Base-by-base conservation (phyloP, 2,888 invertebrate genomes). In the Busseola fusca region DNA sequence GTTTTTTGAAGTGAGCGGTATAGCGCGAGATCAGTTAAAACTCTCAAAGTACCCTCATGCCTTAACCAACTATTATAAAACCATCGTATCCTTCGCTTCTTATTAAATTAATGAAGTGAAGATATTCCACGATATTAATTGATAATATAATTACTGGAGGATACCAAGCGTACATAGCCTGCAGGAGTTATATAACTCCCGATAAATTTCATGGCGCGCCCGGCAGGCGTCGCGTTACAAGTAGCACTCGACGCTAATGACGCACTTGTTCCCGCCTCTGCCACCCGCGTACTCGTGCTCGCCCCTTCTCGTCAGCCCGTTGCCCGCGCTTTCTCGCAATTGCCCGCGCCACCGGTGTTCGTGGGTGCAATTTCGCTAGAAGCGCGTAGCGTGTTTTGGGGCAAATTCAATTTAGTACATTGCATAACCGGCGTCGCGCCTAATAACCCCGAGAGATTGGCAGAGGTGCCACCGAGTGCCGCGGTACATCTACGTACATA, bases 161-260 rank as follows among this genome's bases (percentile, higher is more conserved):
- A 70, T 77, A 80, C 78, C 70, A 76, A 75, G 78, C 78, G 74
- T 64, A 78, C 73, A 74, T 80, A 84, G 66, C 69, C 64, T 67
- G 72, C 72, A 75, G 69, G 74, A 69, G 74, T 78, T 82, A 81
- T 82, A 84, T 78, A 84, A 78, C 80, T 80, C 72, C 82, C 78
- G 82, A 85, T 85, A 85, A 83, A 85, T 85, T 84, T 85, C 85
- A 82, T 79, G 84, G 83, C 83, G 84, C 84, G 81, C 83, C 84
- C 63, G 81, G 77, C 76, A 72, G 82, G 87, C 87, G 86, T 87
- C 89, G 84, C 83, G 83, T 86, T 85, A 85, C 90, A 86, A 88
- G 88, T 84, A 86, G 87, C 87, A 81, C 86, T 85, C 83, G 78
- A 84, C 89, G 87, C 89, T 89, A 90, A 90, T 88, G 90, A 90